These are phyloP conservation scores for Acleris literana DNA, from an alignment of 2,888 invertebrate genomes.

Conservation along the genomic window DNA sequence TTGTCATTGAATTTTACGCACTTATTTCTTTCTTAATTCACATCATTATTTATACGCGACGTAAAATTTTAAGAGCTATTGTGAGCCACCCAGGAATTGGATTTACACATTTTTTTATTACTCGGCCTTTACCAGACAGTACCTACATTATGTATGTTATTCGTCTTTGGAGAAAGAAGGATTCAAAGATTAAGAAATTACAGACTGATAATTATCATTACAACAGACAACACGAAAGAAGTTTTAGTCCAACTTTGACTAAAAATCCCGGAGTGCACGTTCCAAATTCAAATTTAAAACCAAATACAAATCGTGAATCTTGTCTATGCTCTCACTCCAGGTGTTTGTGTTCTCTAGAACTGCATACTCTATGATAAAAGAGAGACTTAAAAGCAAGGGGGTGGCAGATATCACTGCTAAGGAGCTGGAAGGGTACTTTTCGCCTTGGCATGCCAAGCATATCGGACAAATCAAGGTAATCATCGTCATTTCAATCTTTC, in stretches of 20 bases:
- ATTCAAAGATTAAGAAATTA: neutral
- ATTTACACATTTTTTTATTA: too few relatives aligned
- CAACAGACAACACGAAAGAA: conserved; percentile 35
- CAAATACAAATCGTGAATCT: conserved; percentile 49
- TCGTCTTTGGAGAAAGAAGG: neutral
- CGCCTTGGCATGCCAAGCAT: conserved; percentile 94
- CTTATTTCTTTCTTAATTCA: conserved; percentile 14
- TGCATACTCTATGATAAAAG: conserved; percentile 92
- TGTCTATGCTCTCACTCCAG: conserved; percentile 85
- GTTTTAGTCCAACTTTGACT: conserved; percentile 44
- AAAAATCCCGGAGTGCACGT: conserved; percentile 52
- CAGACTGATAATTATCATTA: neutral
- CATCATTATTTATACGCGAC: neutral
- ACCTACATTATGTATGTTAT: neutral
- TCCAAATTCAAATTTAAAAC: conserved; percentile 29
- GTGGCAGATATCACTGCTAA: conserved; percentile 88
- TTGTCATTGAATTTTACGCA: conserved; percentile 13
- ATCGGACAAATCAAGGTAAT: conserved; percentile 88
- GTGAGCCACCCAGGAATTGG: too few relatives aligned
- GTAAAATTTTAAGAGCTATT: too few relatives aligned
- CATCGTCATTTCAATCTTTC: conserved; percentile 12
- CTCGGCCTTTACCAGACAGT: too few relatives aligned
- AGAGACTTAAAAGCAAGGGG: conserved; percentile 90
- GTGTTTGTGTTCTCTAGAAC: conserved; percentile 94
- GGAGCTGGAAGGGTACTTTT: conserved; percentile 92